phyloP scores from a whole-genome alignment of 2,113 vertebrate genomes.

The Syngnathoides biaculeatus region DNA sequence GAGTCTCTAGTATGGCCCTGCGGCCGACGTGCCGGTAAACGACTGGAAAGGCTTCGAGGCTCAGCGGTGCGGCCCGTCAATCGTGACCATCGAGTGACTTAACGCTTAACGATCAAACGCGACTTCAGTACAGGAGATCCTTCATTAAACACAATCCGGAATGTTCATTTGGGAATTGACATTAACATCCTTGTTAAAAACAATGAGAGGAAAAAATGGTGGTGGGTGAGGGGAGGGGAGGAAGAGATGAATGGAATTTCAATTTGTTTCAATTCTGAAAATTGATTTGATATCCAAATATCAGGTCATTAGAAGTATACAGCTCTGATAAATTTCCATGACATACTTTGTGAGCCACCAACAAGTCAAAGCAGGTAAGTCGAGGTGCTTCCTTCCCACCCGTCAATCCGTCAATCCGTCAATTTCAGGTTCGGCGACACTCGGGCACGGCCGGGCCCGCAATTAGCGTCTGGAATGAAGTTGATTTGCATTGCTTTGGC shows the following conservation, averaged over 20 bases:
- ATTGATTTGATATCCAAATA: too few relatives aligned
- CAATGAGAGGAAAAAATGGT: too few relatives aligned
- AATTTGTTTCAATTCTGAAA: too few relatives aligned
- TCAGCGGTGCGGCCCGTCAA: slow-evolving; percentile 39
- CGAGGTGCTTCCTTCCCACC: not conserved
- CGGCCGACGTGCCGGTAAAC: slow-evolving; percentile 12
- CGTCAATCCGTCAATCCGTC: not conserved
- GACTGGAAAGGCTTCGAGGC: not conserved
- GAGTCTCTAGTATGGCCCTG: slow-evolving; percentile 19
- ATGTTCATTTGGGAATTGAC: not conserved
- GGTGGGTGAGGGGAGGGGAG: too few relatives aligned
- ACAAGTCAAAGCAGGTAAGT: too few relatives aligned
- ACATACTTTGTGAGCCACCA: too few relatives aligned
- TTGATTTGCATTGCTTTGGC: not conserved
- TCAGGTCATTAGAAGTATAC: too few relatives aligned
- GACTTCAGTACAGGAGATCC: not conserved
- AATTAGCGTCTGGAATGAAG: not conserved
- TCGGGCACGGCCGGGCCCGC: not conserved
- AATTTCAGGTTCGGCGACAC: not conserved
- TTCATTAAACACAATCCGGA: not conserved
- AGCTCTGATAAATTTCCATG: not conserved
- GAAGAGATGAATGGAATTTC: too few relatives aligned
- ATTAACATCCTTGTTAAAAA: too few relatives aligned
- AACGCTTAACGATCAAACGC: slow-evolving; percentile 10
- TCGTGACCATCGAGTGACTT: slow-evolving; percentile 19